Base-by-base conservation (phyloP, 2,888 invertebrate genomes). In the Ceramica pisi region DNA sequence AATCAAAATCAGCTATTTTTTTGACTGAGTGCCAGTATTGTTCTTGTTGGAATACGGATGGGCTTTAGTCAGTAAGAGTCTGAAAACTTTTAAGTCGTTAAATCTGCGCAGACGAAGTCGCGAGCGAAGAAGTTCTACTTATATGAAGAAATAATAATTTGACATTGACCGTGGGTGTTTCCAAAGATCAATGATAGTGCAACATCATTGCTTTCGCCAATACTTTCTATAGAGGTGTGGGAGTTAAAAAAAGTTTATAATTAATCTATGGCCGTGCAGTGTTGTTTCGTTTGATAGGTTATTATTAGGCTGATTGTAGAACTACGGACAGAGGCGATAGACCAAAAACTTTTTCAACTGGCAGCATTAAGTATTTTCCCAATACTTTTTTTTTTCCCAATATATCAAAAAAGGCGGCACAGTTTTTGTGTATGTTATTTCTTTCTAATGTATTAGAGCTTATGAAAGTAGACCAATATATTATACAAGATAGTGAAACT, bases 201-300 rank as follows among this genome's bases (percentile, higher is more conserved):
- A 62, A n/a, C 63, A 74, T 85, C 84, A 80, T 78, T 67, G 46
- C 86, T 82, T 84, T 85, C 82, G 76, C 84, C 26, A 62, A 55
- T n/a, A 75, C 77, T 83, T 77, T 82, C 85, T 80, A 69, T 80
- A 75, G 53, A 70, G 53, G 70, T 73, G 78, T 78, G 72, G 75
- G 84, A 75, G 71, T 72, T 46, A 14, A 61, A 46, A 66, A 80
- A 75, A 31, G 16, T 31, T 50, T 23, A 7, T 67, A 67, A 75
- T 67, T 51, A 71, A 26, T 48, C 60, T 70, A 63, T 75, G 1
- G 48, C 55, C 16, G 62, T 63, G 26, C n/a, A n/a, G 21, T 78
- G 41, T 53, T 56, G 35, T 31, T 61, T 64, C 66, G 48, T 75
- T 62, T 62, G 57, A 55, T 31, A n/a, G 1, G 23, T 57, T 61